Evolutionary conservation across 2,888 invertebrate genomes (phyloP).

Genomic region (Nasonia oneida): DNA sequence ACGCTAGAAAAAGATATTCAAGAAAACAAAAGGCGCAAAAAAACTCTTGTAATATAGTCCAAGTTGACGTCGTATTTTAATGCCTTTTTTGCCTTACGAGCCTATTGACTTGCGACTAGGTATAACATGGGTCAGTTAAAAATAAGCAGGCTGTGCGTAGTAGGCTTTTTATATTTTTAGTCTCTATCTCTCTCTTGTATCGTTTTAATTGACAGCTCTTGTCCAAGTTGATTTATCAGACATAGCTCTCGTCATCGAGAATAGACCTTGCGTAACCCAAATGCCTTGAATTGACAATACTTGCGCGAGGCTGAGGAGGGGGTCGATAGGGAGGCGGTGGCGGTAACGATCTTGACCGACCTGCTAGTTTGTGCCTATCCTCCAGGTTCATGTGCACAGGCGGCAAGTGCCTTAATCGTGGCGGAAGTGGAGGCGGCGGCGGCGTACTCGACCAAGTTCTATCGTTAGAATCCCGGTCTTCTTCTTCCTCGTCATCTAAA

Average conservation of each 20-base stretch:
- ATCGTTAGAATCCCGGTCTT: slow-evolving; percentile 72
- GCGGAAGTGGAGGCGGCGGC: slow-evolving; percentile 83
- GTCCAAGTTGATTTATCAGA: slow-evolving; percentile 66
- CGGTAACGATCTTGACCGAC: slow-evolving; percentile 76
- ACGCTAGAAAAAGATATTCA: background rate
- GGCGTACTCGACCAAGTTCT: slow-evolving; percentile 80
- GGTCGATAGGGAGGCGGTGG: slow-evolving; percentile 77
- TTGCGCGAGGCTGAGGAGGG: slow-evolving; percentile 76
- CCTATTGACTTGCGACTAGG: slow-evolving; percentile 60
- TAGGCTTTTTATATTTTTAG: slow-evolving; percentile 51
- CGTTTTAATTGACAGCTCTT: slow-evolving; percentile 41
- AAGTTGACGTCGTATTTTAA: slow-evolving; percentile 34
- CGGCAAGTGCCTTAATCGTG: slow-evolving; percentile 83
- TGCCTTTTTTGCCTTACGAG: slow-evolving; percentile 47
- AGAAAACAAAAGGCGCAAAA: slow-evolving; percentile 32
- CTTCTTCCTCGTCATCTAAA: slow-evolving; percentile 78
- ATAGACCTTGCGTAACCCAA: slow-evolving; percentile 75
- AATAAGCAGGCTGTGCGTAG: slow-evolving; percentile 54
- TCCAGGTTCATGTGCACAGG: slow-evolving; percentile 84
- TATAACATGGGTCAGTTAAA: slow-evolving; percentile 54
- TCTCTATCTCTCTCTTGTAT: slow-evolving; percentile 57
- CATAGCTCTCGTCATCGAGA: slow-evolving; percentile 78
- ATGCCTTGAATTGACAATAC: slow-evolving; percentile 72
- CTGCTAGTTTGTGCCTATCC: slow-evolving; percentile 79
- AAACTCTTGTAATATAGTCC: slow-evolving; percentile 49